These are phyloP conservation scores for Coelopa pilipes DNA, from an alignment of 2,888 invertebrate genomes.

Conservation along the genomic window DNA sequence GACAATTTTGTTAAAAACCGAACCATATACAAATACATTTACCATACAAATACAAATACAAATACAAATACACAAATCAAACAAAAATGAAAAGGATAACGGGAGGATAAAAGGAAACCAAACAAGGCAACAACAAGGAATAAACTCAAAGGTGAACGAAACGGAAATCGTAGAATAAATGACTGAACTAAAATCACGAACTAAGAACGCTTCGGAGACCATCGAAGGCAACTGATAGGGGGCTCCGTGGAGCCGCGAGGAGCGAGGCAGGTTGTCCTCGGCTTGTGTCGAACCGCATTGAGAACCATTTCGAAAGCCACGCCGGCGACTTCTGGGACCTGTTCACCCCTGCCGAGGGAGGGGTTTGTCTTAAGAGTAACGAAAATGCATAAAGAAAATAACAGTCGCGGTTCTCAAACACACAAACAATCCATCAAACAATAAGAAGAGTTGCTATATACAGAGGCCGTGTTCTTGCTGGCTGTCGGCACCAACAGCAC, in stretches of 20 bases:
- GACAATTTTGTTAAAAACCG: not conserved
- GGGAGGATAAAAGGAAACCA: not conserved
- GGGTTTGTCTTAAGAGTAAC: constrained; percentile 13
- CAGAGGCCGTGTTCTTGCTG: constrained; percentile 16
- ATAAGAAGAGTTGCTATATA: constrained; percentile 26
- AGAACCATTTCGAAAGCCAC: too few relatives aligned
- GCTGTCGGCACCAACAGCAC: too few relatives aligned
- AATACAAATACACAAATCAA: not conserved
- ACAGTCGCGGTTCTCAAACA: constrained; percentile 17
- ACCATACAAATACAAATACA: not conserved
- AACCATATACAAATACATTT: too few relatives aligned
- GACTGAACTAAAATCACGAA: too few relatives aligned
- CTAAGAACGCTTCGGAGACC: too few relatives aligned
- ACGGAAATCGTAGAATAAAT: too few relatives aligned
- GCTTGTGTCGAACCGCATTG: too few relatives aligned
- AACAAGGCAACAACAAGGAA: not conserved
- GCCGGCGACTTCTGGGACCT: not conserved
- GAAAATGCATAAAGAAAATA: not conserved
- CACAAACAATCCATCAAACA: constrained; percentile 29
- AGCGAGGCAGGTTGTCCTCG: too few relatives aligned
- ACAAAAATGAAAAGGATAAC: not conserved
- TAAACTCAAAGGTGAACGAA: not conserved
- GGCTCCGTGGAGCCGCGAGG: too few relatives aligned
- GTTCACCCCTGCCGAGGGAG: not conserved
- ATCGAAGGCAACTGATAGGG: too few relatives aligned